A percentile compares a stretch with the other conserved stretches of the same genome.
Conservation (phyloP, 2,888 invertebrate species). For the Orgyia antiqua region DNA sequence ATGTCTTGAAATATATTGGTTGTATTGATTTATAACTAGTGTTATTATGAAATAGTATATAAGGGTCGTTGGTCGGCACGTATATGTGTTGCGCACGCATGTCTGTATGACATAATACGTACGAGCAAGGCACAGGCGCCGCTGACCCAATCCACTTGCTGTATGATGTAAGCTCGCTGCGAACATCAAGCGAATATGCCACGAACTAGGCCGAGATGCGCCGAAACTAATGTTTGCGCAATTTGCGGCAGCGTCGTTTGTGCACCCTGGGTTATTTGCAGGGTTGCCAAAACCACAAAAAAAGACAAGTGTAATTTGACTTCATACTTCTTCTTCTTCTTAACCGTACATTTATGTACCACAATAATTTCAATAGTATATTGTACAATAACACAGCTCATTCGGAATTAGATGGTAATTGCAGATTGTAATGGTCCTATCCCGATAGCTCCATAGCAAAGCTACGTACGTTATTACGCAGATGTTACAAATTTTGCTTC, state of each 20-base stretch:
- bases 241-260: conserved; percentile 2
- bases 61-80: conserved; percentile 33
- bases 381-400: no score
- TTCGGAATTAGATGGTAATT: no score
- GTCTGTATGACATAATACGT: conserved; percentile 58
- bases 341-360: no score
- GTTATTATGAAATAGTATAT: conserved; percentile 23
- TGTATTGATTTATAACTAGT: conserved; percentile 15
- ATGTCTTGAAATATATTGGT: conserved; percentile 12
- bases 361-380: no score
- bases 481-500: no score
- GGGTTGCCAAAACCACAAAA: background rate
- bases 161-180: conserved; percentile 47
- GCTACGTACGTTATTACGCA: no score
- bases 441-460: no score
- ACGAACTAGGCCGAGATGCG: conserved; percentile 59
- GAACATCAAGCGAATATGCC: conserved; percentile 29
- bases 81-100: conserved; percentile 39
- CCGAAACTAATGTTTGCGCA: conserved; percentile 17
- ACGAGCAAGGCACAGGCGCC: conserved; percentile 46
- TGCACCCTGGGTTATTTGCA: conserved; percentile 6
- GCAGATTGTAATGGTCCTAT: no score
- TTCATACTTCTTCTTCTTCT: no score
- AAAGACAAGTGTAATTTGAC: no score
- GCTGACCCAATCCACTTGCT: conserved; percentile 59